Evolutionary conservation across 2,888 invertebrate species (phyloP).

Genomic region (Acleris emargana): DNA sequence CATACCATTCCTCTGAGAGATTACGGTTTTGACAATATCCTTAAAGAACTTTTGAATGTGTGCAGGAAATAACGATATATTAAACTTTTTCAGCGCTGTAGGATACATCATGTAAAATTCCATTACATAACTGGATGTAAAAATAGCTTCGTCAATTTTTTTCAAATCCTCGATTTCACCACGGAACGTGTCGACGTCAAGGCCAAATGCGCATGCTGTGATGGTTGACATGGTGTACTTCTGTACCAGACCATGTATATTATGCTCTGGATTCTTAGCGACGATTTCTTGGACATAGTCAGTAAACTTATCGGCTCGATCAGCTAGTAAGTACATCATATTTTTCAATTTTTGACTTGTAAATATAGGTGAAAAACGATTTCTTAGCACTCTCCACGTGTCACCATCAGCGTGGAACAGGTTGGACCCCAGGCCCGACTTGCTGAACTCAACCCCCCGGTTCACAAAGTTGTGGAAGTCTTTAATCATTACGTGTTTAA

Average conservation of each 20-base stretch:
- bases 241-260: slow-evolving; percentile 6
- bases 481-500: slow-evolving; percentile 61
- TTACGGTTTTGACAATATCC: slow-evolving; percentile 26
- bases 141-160: slow-evolving; percentile 46
- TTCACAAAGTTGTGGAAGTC: slow-evolving; percentile 50
- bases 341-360: slow-evolving; percentile 62
- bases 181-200: slow-evolving; percentile 15
- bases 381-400: slow-evolving; percentile 56
- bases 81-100: slow-evolving; percentile 11
- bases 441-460: slow-evolving; percentile 55
- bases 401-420: slow-evolving; percentile 59
- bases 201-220: slow-evolving; percentile 25
- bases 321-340: slow-evolving; percentile 57
- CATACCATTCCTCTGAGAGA: slow-evolving; percentile 27
- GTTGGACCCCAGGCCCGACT: slow-evolving; percentile 55
- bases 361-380: slow-evolving; percentile 59
- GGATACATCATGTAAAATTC: slow-evolving; percentile 42
- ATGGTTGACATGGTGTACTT: slow-evolving; percentile 22
- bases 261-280: slow-evolving; percentile 29
- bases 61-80: slow-evolving; percentile 13
- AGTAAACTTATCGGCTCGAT: slow-evolving; percentile 51
- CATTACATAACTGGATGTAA: slow-evolving; percentile 38
- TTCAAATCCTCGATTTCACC: slow-evolving; percentile 40
- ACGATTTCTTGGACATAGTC: slow-evolving; percentile 43
- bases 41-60: slow-evolving; percentile 37